Evolutionary conservation across 2,888 invertebrate species (phyloP), one percentile per base, ranked within the genome.

Genomic region (Agriotes lineatus): DNA sequence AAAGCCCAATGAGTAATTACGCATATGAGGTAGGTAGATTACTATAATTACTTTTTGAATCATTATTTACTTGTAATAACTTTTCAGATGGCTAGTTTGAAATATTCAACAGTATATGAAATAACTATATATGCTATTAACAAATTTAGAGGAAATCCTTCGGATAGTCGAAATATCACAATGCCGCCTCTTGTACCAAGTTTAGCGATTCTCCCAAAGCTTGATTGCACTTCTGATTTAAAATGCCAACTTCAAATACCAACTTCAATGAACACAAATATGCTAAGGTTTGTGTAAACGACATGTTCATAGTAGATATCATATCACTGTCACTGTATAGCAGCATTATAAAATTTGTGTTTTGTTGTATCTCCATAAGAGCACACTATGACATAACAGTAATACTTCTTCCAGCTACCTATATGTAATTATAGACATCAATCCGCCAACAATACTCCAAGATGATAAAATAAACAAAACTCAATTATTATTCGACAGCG

Each of bases 81-180:
- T 18, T 45, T 45, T n/a, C 10, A 45, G 45, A 45, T 45, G 20
- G 2, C 7, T 1, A 10, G 20, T 20, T 45, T 45, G 10, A 45
- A 45, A 9, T 2, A n/a, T 45, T 45, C 45, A 4, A 10, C 45
- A 1, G n/a, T 45, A 2, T 45, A 45, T 45, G 16, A 45, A 16
- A 19, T 45, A 45, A 19, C 20, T 16, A 16, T 45, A 10, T 45
- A 19, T 9, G 10, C 45, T 4, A 7, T 10, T 20, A 45, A 45
- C 10, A 45, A 45, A 45, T 45, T 45, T 45, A 45, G 20, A 20
- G 20, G 45, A 20, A 45, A 20, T 4, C 45, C 45, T 19, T 45
- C 45, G 9, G 2, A n/a, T 19, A 19, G 9, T 9, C 10, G 19
- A 20, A 20, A 2, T n/a, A 10, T 45, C n/a, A 20, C 7, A 45